Percentiles rank a stretch among this genome's conserved stretches.
These are phyloP conservation scores for Furcifer pardalis DNA, from an alignment of 2,797 vertebrate genomes.

Conservation along the genomic window DNA sequence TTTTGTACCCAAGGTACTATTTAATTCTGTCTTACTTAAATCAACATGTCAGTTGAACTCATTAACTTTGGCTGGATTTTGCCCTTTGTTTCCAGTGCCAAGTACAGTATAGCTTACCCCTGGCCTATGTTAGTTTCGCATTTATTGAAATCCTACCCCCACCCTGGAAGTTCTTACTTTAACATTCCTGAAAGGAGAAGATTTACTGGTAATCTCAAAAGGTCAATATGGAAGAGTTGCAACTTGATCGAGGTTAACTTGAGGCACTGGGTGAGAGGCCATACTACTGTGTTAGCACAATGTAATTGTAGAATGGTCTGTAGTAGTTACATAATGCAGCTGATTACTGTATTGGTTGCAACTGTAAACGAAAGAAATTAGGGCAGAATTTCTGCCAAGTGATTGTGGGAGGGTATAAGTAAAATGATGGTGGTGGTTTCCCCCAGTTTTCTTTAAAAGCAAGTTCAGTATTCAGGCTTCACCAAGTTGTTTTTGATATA, in stretches of 20 bases:
- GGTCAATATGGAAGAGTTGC: neutral
- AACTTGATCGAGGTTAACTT: neutral
- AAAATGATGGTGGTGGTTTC: neutral
- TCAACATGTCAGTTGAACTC: neutral
- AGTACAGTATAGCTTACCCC: accelerated
- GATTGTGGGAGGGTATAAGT: neutral
- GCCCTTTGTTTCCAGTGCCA: neutral
- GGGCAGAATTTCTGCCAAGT: accelerated
- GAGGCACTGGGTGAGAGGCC: neutral
- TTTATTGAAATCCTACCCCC: neutral
- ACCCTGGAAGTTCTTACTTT: neutral
- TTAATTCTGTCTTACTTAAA: neutral
- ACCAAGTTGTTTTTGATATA: neutral
- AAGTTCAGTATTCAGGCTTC: neutral
- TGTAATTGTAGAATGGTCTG: neutral
- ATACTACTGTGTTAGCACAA: accelerated
- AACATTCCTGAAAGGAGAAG: slow-evolving; percentile 3
- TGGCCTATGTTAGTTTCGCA: neutral
- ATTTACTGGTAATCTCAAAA: neutral
- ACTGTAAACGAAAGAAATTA: neutral
- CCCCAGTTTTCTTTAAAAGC: neutral
- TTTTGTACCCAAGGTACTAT: neutral
- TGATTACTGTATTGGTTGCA: neutral
- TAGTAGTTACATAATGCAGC: neutral
- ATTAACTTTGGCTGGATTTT: neutral